Evolutionary conservation across 2,888 invertebrate genomes (phyloP), one percentile per base, ranked within the genome.

Genomic region (Lamellibrachia satsuma): DNA sequence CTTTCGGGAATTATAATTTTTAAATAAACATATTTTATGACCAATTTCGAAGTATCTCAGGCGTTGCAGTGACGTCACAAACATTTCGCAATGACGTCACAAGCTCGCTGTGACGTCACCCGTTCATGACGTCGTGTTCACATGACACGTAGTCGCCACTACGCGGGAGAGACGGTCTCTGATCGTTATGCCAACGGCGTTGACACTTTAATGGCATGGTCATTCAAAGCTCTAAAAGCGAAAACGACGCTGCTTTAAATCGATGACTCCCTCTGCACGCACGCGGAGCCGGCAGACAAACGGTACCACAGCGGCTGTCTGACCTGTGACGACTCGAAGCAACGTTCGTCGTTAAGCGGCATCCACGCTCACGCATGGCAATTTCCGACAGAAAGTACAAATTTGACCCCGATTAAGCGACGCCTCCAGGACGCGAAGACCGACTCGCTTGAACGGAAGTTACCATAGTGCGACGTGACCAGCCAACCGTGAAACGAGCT

Each of bases 321-420:
- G 75, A 22, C n/a, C 75, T 75, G 75, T 75, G 75, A n/a, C 75
- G 75, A 22, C n/a, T 6, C 75, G 22, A 22, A n/a, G 75, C 15
- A 75, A 75, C 75, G 75, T n/a, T 75, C 6, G 15, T 22, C 75
- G 22, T 22, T 4, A 39, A 39, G 75, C 75, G 2, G 6, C 11
- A 57, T 57, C 3, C 57, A 57, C 57, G 57, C 57, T 57, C 57
- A 22, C 75, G 75, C 75, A 75, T 75, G 75, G 75, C 75, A 75
- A 75, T 75, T 75, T 75, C 75, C 75, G 75, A 75, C 75, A 75
- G 75, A 75, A 75, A 75, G 15, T 75, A 75, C 15, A 75, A 75
- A 75, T 75, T 75, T 75, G 75, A 75, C 75, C 75, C 75, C 75
- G 75, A 75, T 75, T 75, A 75, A 75, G 22, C 75, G 75, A 75